A percentile compares a stretch with the other conserved stretches of the same genome.
phyloP scores from a whole-genome alignment of 2,888 invertebrate genomes.

The Morpho achilles region DNA sequence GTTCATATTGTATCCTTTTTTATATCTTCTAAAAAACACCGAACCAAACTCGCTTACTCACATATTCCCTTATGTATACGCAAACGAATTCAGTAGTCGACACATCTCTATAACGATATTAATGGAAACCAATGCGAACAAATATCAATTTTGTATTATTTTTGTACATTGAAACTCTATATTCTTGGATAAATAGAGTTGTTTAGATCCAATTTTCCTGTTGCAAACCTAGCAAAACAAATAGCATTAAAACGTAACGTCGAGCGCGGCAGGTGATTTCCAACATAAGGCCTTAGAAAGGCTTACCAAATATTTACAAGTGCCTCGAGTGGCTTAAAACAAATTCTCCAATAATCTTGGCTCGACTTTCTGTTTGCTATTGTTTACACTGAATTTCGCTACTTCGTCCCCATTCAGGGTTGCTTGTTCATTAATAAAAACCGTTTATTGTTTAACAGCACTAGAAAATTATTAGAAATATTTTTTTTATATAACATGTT shows the following conservation, averaged over 20 bases:
- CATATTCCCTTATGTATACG: too few species aligned
- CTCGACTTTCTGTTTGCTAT: conserved; percentile 60
- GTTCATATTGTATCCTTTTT: too few species aligned
- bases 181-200: conserved; percentile 21
- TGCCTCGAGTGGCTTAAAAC: conserved; percentile 74
- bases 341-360: conserved; percentile 75
- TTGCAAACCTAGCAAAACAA: conserved; percentile 40
- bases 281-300: conserved; percentile 54
- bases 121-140: neutral
- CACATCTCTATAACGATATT: neutral
- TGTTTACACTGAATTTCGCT: conserved; percentile 70
- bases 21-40: too few species aligned
- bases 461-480: neutral
- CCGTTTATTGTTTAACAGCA: neutral
- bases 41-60: too few species aligned
- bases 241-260: conserved; percentile 54
- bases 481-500: too few species aligned
- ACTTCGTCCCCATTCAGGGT: conserved; percentile 45
- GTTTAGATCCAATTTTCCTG: conserved; percentile 25
- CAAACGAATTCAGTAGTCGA: too few species aligned
- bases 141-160: neutral
- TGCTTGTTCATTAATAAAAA: conserved; percentile 20
- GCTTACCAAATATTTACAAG: conserved; percentile 75
- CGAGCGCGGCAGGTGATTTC: conserved; percentile 54
- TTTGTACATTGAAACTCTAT: conserved; percentile 10